A percentile compares a stretch with the other conserved stretches of the same genome.
These are phyloP conservation scores for Selene dorsalis DNA, from an alignment of 2,797 vertebrate species.

Conservation along the genomic window DNA sequence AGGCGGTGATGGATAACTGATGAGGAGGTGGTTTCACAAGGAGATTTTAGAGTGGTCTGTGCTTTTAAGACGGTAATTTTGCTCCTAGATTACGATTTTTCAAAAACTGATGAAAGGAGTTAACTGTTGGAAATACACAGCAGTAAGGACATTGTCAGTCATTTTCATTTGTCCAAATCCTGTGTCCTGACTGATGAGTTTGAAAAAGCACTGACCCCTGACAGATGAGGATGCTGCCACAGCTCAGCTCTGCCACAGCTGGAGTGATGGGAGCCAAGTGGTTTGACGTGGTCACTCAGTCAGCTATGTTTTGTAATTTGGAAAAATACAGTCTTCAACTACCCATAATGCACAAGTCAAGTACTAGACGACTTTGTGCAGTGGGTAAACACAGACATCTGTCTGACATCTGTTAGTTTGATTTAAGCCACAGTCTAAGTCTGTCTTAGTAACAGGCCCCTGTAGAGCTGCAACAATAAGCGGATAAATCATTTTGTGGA, in stretches of 20 bases:
- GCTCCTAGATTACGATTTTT: too few species aligned
- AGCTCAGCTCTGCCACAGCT: background rate
- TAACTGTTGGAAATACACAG: too few species aligned
- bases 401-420: background rate
- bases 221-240: background rate
- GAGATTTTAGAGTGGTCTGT: too few species aligned
- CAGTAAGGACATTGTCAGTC: background rate
- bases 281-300: background rate
- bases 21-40: too few species aligned
- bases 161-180: background rate
- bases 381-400: background rate
- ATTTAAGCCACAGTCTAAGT: background rate
- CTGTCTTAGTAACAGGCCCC: background rate
- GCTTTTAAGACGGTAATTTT: too few species aligned
- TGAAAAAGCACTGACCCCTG: background rate
- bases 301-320: background rate
- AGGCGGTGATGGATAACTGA: too few species aligned
- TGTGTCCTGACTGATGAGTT: background rate
- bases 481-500: background rate
- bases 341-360: background rate
- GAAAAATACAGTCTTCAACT: background rate
- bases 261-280: background rate
- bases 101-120: too few species aligned
- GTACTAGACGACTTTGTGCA: background rate
- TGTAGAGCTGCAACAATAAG: background rate